A percentile compares a stretch with the other conserved stretches of the same genome.
Evolutionary conservation across 2,797 vertebrate species (phyloP).

Genomic region (Brachymystax lenok): DNA sequence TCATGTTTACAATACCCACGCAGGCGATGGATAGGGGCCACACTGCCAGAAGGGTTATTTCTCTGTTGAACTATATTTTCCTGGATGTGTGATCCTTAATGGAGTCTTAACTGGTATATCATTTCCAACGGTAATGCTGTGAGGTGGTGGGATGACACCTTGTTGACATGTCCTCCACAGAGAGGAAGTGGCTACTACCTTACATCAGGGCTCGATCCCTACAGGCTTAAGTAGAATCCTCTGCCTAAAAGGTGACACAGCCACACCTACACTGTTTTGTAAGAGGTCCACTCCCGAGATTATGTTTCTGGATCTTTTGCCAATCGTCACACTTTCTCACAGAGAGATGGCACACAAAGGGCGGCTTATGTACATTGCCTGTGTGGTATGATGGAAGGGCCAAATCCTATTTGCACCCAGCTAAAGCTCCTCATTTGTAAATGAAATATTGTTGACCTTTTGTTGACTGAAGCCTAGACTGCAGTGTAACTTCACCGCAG

Average conservation of each 20-base stretch:
- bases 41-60: slow-evolving; percentile 42
- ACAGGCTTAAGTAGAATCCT: too few relatives aligned
- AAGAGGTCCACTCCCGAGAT: neutral
- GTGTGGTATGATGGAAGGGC: neutral
- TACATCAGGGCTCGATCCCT: too few relatives aligned
- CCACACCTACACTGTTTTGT: slow-evolving; percentile 14
- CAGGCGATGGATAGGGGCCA: slow-evolving; percentile 28
- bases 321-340: neutral
- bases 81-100: slow-evolving; percentile 27
- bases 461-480: slow-evolving; percentile 25
- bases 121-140: slow-evolving; percentile 4
- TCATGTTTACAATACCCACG: slow-evolving; percentile 41
- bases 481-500: neutral
- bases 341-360: neutral
- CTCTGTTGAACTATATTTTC: slow-evolving; percentile 17
- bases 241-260: slow-evolving; percentile 1
- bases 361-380: slow-evolving; percentile 13
- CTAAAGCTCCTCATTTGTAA: slow-evolving; percentile 9
- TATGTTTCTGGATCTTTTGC: too few relatives aligned
- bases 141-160: neutral
- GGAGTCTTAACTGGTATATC: slow-evolving; percentile 32
- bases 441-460: slow-evolving; percentile 46
- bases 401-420: slow-evolving; percentile 7
- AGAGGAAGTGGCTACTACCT: neutral
- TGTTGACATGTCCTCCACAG: slow-evolving; percentile 6